Conservation (phyloP, 2,113 vertebrate genomes). For the Eudorcas thomsonii region DNA sequence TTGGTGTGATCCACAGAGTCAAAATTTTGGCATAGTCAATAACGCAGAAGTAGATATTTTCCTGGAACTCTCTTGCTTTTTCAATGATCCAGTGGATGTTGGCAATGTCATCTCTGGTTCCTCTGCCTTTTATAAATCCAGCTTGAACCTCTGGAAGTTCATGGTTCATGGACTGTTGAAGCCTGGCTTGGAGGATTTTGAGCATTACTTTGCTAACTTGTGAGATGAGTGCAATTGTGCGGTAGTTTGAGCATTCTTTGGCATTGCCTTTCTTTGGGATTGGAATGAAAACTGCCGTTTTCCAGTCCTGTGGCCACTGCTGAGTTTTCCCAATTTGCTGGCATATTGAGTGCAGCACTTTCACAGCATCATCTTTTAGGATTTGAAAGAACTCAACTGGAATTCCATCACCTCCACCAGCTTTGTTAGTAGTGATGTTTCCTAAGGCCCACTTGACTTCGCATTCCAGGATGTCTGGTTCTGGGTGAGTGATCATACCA, state of each 20-base stretch:
- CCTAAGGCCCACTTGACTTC: neutral
- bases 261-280: neutral
- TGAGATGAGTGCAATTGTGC: no score
- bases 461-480: neutral
- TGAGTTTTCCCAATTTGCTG: neutral
- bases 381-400: neutral
- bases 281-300: neutral
- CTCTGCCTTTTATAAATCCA: no score
- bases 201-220: no score
- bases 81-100: accelerated
- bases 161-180: no score
- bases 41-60: no score
- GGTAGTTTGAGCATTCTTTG: no score
- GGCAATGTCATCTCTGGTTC: no score
- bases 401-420: neutral
- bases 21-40: no score
- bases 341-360: neutral
- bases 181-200: no score
- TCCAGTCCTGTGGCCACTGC: neutral
- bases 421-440: neutral
- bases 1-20: neutral
- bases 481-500: neutral
- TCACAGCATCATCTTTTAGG: neutral
- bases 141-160: no score
- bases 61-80: no score